Conservation (phyloP, 2,888 invertebrate genomes). For the Dendrolimus pini region DNA sequence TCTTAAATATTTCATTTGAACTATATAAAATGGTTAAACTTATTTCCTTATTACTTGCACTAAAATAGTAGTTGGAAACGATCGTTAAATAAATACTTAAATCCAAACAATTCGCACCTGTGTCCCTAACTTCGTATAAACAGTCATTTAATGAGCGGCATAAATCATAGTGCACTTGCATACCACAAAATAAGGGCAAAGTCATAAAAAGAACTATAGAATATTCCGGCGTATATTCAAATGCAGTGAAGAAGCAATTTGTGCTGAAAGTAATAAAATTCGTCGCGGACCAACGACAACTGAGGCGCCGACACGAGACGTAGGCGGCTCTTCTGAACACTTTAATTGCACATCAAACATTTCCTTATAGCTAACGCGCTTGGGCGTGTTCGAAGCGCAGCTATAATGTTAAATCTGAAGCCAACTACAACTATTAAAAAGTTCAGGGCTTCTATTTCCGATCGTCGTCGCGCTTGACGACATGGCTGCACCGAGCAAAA, state of each 20-base stretch:
- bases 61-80: too few relatives aligned
- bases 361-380: neutral
- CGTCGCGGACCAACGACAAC: constrained; percentile 42
- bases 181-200: neutral
- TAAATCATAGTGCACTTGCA: constrained; percentile 1
- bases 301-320: constrained; percentile 44
- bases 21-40: too few relatives aligned
- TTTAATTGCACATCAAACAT: neutral
- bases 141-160: neutral
- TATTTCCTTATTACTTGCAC: too few relatives aligned
- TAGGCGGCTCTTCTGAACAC: constrained; percentile 3
- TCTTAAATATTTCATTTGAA: too few relatives aligned
- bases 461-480: constrained; percentile 29
- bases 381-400: neutral
- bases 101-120: neutral
- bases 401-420: neutral
- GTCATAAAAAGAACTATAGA: neutral
- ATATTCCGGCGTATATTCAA: constrained; percentile 32
- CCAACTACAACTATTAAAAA: constrained; percentile 40
- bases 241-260: constrained; percentile 59
- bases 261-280: constrained; percentile 62
- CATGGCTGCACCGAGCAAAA: neutral
- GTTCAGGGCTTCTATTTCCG: constrained; percentile 66
- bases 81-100: constrained; percentile 1
- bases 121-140: neutral